Evolutionary conservation across 2,113 vertebrate species (phyloP).

Genomic region (Poeciliopsis prolifica): DNA sequence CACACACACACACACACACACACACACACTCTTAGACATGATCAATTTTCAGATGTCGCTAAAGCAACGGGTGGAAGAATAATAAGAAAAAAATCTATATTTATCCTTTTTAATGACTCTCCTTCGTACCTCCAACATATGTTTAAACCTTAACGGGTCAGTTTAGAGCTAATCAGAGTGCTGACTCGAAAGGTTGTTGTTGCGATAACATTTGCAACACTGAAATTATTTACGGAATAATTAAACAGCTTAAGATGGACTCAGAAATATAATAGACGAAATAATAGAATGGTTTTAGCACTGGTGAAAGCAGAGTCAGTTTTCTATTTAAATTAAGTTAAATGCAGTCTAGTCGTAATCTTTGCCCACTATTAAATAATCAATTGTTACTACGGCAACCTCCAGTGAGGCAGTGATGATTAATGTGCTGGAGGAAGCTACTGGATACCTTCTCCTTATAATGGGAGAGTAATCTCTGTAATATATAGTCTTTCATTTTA

Average conservation of each 20-base stretch:
- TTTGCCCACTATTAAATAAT: not conserved
- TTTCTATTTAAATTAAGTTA: not conserved
- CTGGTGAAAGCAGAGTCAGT: not conserved
- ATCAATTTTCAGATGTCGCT: conserved; percentile 54
- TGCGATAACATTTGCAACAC: not conserved
- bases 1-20: conserved; percentile 3
- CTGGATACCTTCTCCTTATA: not conserved
- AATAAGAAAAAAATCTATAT: conserved; percentile 64
- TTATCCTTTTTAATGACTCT: conserved; percentile 41
- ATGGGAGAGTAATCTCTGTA: not conserved
- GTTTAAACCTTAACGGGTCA: conserved; percentile 2
- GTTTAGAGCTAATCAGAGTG: not conserved
- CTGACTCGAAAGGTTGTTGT: conserved; percentile 28
- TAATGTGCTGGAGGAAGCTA: not conserved
- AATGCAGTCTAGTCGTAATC: not conserved
- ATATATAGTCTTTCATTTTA: not conserved
- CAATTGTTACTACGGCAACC: not conserved
- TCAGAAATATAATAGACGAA: not conserved
- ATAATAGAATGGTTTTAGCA: not conserved
- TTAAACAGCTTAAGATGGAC: not conserved
- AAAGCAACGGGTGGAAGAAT: conserved; percentile 25
- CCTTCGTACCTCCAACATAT: conserved; percentile 16
- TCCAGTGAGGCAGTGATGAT: not conserved
- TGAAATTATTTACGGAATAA: not conserved
- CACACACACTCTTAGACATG: conserved; percentile 23